Evolutionary conservation across 2,797 vertebrate genomes (phyloP).

Genomic region (Graptemys geographica): DNA sequence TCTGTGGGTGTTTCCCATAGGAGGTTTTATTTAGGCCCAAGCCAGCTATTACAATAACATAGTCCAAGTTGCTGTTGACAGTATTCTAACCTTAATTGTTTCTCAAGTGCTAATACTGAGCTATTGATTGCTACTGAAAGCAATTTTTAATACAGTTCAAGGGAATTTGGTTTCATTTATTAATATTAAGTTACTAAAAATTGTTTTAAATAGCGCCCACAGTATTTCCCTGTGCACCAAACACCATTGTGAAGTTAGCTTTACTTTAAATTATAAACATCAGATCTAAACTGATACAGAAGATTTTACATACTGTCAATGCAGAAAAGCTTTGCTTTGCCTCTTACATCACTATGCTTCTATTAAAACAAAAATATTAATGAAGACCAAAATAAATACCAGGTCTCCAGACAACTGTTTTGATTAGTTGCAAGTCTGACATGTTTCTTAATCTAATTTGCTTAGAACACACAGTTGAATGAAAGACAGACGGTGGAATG

Average conservation of each 20-base stretch:
- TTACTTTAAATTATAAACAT: not conserved
- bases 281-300: not conserved
- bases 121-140: not conserved
- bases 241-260: not conserved
- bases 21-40: not conserved
- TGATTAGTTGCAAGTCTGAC: not conserved
- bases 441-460: not conserved
- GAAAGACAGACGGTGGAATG: not conserved
- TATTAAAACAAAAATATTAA: not conserved
- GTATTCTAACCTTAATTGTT: not conserved
- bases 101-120: not conserved
- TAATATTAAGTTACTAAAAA: not conserved
- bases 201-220: not conserved
- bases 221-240: not conserved
- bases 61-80: not conserved
- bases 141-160: not conserved
- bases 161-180: not conserved
- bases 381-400: not conserved
- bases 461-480: not conserved
- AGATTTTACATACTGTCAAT: not conserved
- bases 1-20: not conserved
- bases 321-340: not conserved
- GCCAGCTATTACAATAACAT: not conserved
- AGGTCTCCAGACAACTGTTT: not conserved
- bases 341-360: not conserved